Evolutionary conservation across 2,888 invertebrate genomes (phyloP).

Genomic region (Poecilobothrus nobilitatus): DNA sequence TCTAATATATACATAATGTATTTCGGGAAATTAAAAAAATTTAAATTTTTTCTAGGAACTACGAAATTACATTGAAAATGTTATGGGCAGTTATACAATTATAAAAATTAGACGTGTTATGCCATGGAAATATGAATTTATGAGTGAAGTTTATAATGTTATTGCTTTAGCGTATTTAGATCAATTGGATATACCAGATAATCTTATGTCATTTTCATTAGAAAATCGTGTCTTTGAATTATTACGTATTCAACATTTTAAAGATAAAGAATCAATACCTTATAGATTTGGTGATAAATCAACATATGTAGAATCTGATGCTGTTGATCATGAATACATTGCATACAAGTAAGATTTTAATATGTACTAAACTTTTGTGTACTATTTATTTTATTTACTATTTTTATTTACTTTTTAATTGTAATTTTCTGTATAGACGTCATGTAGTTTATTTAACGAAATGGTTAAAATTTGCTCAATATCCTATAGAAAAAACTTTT

Average conservation of each 20-base stretch:
- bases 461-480: slow-evolving; percentile 30
- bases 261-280: slow-evolving; percentile 11
- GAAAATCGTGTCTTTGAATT: background rate
- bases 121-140: slow-evolving; percentile 42
- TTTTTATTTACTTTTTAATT: too few species aligned
- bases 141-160: slow-evolving; percentile 39
- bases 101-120: slow-evolving; percentile 38
- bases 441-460: slow-evolving; percentile 21
- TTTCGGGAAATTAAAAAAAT: background rate
- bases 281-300: slow-evolving; percentile 35
- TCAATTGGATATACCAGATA: slow-evolving; percentile 21
- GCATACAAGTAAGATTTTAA: slow-evolving; percentile 28
- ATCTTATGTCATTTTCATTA: background rate
- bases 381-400: too few species aligned
- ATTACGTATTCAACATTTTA: background rate
- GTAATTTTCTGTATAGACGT: background rate
- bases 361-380: too few species aligned
- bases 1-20: too few species aligned
- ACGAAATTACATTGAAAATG: slow-evolving; percentile 31
- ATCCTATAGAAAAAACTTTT: slow-evolving; percentile 32
- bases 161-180: slow-evolving; percentile 36
- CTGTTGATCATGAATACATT: slow-evolving; percentile 27
- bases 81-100: slow-evolving; percentile 37
- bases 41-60: slow-evolving; percentile 29
- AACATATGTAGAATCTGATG: slow-evolving; percentile 27